Evolutionary conservation across 2,888 invertebrate genomes (phyloP), one percentile per base, ranked within the genome.

Genomic region (Philereme vetulata): DNA sequence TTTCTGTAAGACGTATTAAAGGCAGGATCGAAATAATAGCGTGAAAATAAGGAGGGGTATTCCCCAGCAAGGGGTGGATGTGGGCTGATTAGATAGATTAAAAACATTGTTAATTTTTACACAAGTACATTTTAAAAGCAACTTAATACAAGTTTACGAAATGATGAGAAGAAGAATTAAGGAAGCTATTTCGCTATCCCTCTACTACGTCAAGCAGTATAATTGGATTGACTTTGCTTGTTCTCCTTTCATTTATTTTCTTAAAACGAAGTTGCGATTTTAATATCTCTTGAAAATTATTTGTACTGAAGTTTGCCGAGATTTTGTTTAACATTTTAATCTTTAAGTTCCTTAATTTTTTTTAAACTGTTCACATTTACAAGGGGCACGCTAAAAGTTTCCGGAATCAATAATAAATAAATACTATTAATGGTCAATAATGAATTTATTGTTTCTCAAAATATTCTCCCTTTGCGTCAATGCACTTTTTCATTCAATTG

Each of bases 191-290:
- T 85, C 78, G 81, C 80, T 80, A 80, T 82, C 81, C 82, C 79
- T 84, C 81, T 81, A 82, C 79, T 74, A 82, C 80, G 77, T 80
- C 82, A 82, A 83, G 86, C 85, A 80, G 65, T 67, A 80, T 86
- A 86, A 87, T 86, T 85, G 80, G 79, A 86, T 88, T 84, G 80
- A 79, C 80, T 79, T 78, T 78, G 84, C 82, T 81, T 81, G 77
- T 82, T 82, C 81, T 81, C 81, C 81, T 85, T 84, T 84, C 79
- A 76, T 80, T 84, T 81, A 81, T 85, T 83, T 81, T 85, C 77
- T 75, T 72, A 77, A 82, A 84, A 85, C 79, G 77, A 82, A 81
- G 78, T 84, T 78, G 71, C 67, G 66, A 75, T 77, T 80, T 77
- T 78, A 81, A 81, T 76, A 76, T 76, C 70, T 65, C 60, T 56